Conservation (phyloP, 2,113 vertebrate species). For the sheep (Ovis aries) region ARS-UI_Ramb_v3.0 NC_056059.1:58223001-58223500, state of each 20-base stretch:
- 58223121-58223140: conserved; percentile 14
- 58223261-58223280: not conserved
- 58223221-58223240: not conserved
- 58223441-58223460: not conserved
- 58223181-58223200: not conserved
- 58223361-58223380: not conserved
- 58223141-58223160: not conserved
- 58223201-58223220: not conserved
- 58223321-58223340: not conserved
- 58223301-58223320: not conserved
- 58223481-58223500: not conserved
- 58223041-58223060: not conserved
- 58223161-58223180: not conserved
- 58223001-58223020: not conserved
- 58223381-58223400: not conserved
- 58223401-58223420: no score
- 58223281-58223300: not conserved
- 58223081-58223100: not conserved
- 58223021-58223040: not conserved
- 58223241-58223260: not conserved
- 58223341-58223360: not conserved
- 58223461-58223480: not conserved
- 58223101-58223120: not conserved
- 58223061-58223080: not conserved
- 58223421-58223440: not conserved